Base-by-base conservation (phyloP, 1,140 invertebrate species). In the Drusus annulatus region DNA sequence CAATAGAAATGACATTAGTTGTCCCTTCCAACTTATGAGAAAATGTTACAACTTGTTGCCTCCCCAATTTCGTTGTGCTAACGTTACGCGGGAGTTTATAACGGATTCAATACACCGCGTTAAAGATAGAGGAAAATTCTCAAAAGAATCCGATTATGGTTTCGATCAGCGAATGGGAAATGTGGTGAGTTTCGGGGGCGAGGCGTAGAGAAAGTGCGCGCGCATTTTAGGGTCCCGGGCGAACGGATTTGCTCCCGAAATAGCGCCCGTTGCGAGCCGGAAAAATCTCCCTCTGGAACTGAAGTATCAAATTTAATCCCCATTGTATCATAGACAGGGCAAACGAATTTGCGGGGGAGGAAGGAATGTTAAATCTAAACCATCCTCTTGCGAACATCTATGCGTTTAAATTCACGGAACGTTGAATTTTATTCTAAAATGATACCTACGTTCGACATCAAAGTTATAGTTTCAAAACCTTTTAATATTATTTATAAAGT, bases 251-350 rank as follows among this genome's bases (percentile, higher is more conserved):
- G 62, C 63, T 54, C 77, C 77, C 3, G 52, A 79, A 79, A 79
- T 79, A 79, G 77, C 56, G 31, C 16, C 17, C 19, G 17, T 36
- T 13, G 16, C 21, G 19, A 76, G 58, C 58, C 75, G 51, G 45
- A 63, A 76, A 76, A 75, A 56, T 17, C 68, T 58, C 52, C 52
- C 71, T 15, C 68, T 17, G 19, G 13, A 71, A 36, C 52, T 8
- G 36, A 23, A 63, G 75, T 76, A 76, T 76, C 75, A 76, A 76
- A 76, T 76, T 76, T 50, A 76, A 76, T 51, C 58, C 25, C 36
- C 65, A 71, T 71, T 71, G 68, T 71, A 50, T 71, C 68, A 71
- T 71, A 71, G 68, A 71, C 68, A 45, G 10, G 36, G 36, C 10
- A 45, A 45, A 45, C 0, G 13, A 45, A 45, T 45, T 45, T 45